Evolutionary conservation across 2,888 invertebrate genomes (phyloP), one percentile per base, ranked within the genome.

Genomic region (Tipula unca): DNA sequence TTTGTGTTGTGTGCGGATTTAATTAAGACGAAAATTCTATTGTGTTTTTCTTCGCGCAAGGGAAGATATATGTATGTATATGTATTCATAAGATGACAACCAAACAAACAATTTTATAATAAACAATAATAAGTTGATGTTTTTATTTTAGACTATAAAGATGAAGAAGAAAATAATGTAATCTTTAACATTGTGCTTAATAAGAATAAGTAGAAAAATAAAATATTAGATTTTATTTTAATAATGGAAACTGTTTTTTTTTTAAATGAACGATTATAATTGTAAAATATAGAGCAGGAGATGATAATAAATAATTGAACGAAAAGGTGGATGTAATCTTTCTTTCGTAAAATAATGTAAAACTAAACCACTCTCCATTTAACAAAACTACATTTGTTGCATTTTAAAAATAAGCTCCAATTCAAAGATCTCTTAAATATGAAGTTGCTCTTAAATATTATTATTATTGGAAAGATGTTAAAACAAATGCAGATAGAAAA

Each of bases 1-100:
- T 69, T 69, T 69, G 69, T 69, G 69, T 25, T 69, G 69, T 69
- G 69, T 69, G 69, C 69, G 69, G 69, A 69, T 69, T 69, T 69
- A 69, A 69, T 69, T 69, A 69, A 25, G 69, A 69, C 10, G 69
- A 69, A 69, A 69, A 69, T 20, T 25, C 69, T 10, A 69, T 20
- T 69, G 69, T 69, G 69, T 69, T 20, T 6, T 69, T 69, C 8
- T 69, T 69, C 69, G 20, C 25, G 69, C 69, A 69, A 69, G 25
- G 8, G 5, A 69, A 69, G 48, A 17, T 48, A 17, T 39, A 39
- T 39, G 6, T n/a, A n/a, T n/a, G n/a, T 17, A 48, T n/a, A 17
- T 48, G 10, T 48, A 48, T 48, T 48, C n/a, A 48, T 69, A 69
- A 69, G 25, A 69, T 69, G 69, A 69, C 69, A 69, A 69, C 20